Percentiles rank a stretch among this genome's conserved stretches.
phyloP scores from a whole-genome alignment of 1,140 invertebrate species.

The Monochamus saltuarius region DNA sequence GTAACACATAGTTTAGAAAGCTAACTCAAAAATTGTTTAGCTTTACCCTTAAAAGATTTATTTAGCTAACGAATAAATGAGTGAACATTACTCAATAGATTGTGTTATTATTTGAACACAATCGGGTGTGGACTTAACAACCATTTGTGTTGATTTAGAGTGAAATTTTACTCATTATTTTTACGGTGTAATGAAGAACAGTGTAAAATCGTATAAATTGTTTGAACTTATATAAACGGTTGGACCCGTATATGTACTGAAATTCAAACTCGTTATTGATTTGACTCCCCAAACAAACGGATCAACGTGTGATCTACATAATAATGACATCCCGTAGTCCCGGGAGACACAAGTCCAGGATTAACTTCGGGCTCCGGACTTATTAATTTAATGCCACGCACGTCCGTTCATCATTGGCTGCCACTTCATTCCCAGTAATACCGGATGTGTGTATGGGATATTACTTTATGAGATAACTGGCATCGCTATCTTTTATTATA shows the following conservation, averaged over 20 bases:
- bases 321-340: slow-evolving; percentile 46
- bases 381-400: slow-evolving; percentile 51
- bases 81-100: no score
- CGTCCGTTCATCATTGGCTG: slow-evolving; percentile 50
- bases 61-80: no score
- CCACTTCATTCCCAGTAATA: slow-evolving; percentile 44
- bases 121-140: no score
- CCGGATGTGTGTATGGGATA: slow-evolving; percentile 40
- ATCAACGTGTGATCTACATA: slow-evolving; percentile 47
- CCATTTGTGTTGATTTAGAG: no score
- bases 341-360: slow-evolving; percentile 47
- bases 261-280: slow-evolving; percentile 38
- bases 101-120: no score
- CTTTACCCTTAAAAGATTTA: no score
- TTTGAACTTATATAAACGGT: no score
- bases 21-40: no score
- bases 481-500: slow-evolving; percentile 43
- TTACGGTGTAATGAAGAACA: no score
- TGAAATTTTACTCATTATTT: no score
- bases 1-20: no score
- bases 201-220: no score
- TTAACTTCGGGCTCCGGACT: slow-evolving; percentile 45
- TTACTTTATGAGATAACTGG: slow-evolving; percentile 45
- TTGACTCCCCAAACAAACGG: slow-evolving; percentile 34
- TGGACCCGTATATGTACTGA: not conserved